These are phyloP conservation scores for Syndactyla subalaris DNA, from an alignment of 2,797 vertebrate genomes.

Conservation along the genomic window DNA sequence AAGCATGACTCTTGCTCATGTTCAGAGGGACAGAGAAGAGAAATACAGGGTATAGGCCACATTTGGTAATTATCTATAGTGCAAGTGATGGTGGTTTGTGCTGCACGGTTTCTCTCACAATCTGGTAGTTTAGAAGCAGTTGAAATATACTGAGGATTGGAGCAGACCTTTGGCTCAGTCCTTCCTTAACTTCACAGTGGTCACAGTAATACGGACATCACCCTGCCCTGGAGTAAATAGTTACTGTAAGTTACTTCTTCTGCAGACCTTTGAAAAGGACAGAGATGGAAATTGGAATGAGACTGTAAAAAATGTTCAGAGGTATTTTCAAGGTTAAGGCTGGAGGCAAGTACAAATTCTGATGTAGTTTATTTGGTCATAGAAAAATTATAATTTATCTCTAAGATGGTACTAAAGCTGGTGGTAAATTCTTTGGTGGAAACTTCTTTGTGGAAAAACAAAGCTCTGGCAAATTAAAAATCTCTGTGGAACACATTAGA, in stretches of 20 bases:
- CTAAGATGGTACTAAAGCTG: neutral
- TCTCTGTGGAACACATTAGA: neutral
- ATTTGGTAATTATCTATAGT: neutral
- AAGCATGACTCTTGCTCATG: neutral
- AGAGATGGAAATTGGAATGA: neutral
- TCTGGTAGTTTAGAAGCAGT: neutral
- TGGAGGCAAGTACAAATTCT: neutral
- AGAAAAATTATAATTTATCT: neutral
- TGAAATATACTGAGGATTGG: neutral
- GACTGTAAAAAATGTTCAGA: neutral
- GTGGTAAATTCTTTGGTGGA: neutral
- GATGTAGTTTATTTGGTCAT: neutral
- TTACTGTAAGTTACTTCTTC: neutral
- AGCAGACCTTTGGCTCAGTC: neutral
- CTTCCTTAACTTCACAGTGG: neutral
- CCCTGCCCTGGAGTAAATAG: neutral
- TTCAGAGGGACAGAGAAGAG: neutral
- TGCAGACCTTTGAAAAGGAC: neutral
- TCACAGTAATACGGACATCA: fast-evolving
- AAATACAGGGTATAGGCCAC: neutral
- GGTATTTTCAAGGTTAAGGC: neutral
- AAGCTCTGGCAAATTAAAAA: neutral
- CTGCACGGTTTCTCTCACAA: neutral
- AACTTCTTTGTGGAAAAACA: neutral
- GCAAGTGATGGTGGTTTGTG: neutral